Conservation (phyloP, 2,113 vertebrate genomes). For the Podarcis raffonei region DNA sequence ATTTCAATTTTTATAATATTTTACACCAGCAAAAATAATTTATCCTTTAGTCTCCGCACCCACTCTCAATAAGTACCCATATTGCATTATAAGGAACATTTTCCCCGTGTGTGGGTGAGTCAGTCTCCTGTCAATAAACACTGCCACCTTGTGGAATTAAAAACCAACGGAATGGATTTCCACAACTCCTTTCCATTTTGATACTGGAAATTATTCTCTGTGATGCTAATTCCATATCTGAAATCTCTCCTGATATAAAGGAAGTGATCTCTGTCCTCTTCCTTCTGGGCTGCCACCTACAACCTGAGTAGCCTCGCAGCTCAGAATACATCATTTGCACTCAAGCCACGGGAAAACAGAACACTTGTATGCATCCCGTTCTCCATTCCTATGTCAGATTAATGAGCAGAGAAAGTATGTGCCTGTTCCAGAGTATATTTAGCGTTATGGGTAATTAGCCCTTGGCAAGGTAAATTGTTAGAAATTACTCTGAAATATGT, state of each 20-base stretch:
- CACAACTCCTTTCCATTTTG: background rate
- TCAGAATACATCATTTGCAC: background rate
- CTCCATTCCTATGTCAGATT: background rate
- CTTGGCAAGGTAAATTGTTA: background rate
- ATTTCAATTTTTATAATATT: background rate
- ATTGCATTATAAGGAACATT: background rate
- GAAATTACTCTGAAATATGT: background rate
- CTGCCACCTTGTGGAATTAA: slow-evolving; percentile 36
- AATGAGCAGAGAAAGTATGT: background rate
- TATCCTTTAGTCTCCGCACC: background rate
- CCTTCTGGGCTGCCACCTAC: background rate
- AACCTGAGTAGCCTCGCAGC: background rate
- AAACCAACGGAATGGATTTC: background rate
- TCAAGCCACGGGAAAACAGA: background rate
- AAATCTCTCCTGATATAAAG: too few relatives aligned
- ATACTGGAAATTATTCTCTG: background rate
- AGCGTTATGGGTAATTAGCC: background rate
- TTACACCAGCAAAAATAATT: background rate
- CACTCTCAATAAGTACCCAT: background rate
- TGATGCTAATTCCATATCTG: background rate
- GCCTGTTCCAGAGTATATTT: background rate
- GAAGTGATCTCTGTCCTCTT: background rate
- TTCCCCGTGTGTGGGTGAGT: background rate
- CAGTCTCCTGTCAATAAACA: slow-evolving; percentile 17
- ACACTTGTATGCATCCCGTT: background rate